Evolutionary conservation across 2,888 invertebrate genomes (phyloP), one percentile per base, ranked within the genome.

Genomic region (Agrochola macilenta): DNA sequence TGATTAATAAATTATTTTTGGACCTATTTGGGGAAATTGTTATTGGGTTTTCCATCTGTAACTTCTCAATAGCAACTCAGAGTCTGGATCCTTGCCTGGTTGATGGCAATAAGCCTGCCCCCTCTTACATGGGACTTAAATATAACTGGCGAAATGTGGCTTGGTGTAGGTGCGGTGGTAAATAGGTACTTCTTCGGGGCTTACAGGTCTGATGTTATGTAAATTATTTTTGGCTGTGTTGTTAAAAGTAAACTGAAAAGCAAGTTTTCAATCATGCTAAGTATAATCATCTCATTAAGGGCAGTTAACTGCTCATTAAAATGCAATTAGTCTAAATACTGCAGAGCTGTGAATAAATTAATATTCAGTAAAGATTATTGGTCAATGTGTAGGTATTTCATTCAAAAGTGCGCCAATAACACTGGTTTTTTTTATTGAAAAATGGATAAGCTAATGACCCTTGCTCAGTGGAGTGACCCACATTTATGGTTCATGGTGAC

Each of bases 271-370:
- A 35, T 61, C 9, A 46, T 46, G 8, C 2, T 60, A 30, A n/a
- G 2, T 14, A 39, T 52, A 17, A 8, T 60, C 8, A 30, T 54
- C 30, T 77, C 26, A 49, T 26, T 17, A 39, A 12, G 23, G 57
- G 9, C 35, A 69, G 49, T 30, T 64, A 69, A 52, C 14, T 58
- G 52, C 52, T 43, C n/a, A 78, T 78, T 70, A 70, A 43, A 78
- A 65, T 17, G 20, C 17, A 64, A 70, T 78, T 39, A 64, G 5
- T 39, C 26, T 78, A 65, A 71, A 49, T 54, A 79, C 8, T 0
- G 5, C 26, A 66, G 26, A 66, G 39, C 17, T 78, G 26, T 70
- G 60, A 35, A 71, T 11, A n/a, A 57, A 64, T 49, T 54, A 17
- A 14, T 20, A 17, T 46, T 9, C 7, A 49, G 20, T 35, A 14